These are phyloP conservation scores for Caenorhabditis macrosperma DNA, from an alignment of 2,888 invertebrate species.

Conservation along the genomic window DNA sequence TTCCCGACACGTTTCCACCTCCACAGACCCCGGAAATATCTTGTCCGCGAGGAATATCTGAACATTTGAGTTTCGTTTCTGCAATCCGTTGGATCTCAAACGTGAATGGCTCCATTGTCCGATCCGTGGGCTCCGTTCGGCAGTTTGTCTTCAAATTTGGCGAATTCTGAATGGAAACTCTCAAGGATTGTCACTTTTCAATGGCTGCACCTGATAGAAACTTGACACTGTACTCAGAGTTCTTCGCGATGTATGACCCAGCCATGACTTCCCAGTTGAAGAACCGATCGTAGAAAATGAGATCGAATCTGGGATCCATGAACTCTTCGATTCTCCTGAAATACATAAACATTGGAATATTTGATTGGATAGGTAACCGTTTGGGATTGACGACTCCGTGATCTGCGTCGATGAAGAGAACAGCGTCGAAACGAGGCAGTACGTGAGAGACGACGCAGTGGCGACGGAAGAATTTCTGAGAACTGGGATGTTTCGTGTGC, in stretches of 20 bases:
- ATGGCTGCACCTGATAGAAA: constrained; percentile 45
- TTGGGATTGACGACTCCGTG: constrained; percentile 60
- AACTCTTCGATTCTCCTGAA: constrained; percentile 62
- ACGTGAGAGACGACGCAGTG: constrained; percentile 56
- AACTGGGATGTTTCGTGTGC: no score
- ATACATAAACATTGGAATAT: neutral
- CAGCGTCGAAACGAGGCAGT: constrained; percentile 38
- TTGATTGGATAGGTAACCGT: neutral
- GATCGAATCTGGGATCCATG: constrained; percentile 49
- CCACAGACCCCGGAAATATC: constrained; percentile 21
- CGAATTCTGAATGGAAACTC: constrained; percentile 47
- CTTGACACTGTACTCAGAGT: constrained; percentile 27
- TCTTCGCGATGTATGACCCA: constrained; percentile 58
- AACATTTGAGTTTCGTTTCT: neutral
- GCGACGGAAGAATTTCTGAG: constrained; percentile 63
- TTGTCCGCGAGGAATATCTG: constrained; percentile 40
- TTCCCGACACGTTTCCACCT: constrained; percentile 28
- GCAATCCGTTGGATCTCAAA: neutral
- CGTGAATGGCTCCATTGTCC: constrained; percentile 59
- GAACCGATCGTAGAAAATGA: constrained; percentile 62
- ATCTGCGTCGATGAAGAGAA: constrained; percentile 62
- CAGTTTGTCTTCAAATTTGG: constrained; percentile 49
- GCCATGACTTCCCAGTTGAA: constrained; percentile 60
- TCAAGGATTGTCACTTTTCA: neutral
- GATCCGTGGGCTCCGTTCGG: constrained; percentile 58